Percentiles rank a stretch among this genome's conserved stretches.
phyloP scores from a whole-genome alignment of 2,888 invertebrate genomes.

The Acrocyrtus sp. region DNA sequence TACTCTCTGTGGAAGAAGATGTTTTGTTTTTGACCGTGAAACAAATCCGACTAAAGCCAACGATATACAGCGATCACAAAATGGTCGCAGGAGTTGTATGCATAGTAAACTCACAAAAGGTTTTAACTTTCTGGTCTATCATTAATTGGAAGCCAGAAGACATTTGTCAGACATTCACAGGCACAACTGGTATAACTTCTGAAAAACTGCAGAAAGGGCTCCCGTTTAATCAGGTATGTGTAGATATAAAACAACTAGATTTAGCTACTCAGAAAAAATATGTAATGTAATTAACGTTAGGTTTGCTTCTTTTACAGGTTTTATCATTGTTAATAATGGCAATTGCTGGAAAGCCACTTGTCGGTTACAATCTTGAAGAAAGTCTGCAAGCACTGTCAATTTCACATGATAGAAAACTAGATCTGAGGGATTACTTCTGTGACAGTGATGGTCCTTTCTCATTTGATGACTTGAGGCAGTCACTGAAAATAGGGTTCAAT shows the following conservation, averaged over 20 bases:
- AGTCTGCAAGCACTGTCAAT: constrained; percentile 1
- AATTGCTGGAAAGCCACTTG: not conserved
- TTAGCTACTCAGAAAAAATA: not conserved
- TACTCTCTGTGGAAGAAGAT: not conserved
- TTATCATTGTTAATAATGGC: not conserved
- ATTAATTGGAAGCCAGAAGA: constrained; percentile 16
- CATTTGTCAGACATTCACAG: constrained; percentile 8
- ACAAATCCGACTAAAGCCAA: constrained; percentile 14
- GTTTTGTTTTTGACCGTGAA: constrained; percentile 15
- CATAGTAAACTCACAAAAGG: constrained; percentile 1
- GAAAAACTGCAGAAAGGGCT: constrained; percentile 8
- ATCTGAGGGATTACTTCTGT: constrained; percentile 12
- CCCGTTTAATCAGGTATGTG: constrained; percentile 7
- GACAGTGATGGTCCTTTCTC: constrained; percentile 8
- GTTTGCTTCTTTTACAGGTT: constrained; percentile 10
- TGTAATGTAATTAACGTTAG: no score
- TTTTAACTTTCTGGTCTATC: constrained; percentile 12
- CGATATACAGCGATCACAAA: constrained; percentile 7
- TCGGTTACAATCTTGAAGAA: constrained; percentile 14
- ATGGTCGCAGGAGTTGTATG: constrained; percentile 13
- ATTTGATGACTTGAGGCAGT: constrained; percentile 5
- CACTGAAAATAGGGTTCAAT: not conserved
- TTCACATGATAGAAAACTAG: constrained; percentile 4
- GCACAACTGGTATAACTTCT: not conserved
- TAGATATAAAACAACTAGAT: not conserved